These are phyloP conservation scores for Drosophila sulfurigaster DNA, from an alignment of 1,140 invertebrate genomes.

Conservation along the genomic window DNA sequence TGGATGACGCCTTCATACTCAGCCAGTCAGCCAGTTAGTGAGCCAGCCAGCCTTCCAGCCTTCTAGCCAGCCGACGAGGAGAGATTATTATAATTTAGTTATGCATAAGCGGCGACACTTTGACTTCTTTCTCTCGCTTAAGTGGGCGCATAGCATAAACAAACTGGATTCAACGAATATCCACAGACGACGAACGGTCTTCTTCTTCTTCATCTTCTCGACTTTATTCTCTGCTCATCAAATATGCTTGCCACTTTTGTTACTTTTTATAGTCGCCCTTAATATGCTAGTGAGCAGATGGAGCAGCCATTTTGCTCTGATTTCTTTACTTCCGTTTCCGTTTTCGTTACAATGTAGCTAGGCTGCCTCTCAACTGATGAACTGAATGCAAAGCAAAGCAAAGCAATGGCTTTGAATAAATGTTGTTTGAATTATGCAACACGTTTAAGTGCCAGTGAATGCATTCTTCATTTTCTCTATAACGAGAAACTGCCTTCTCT, in stretches of 20 bases:
- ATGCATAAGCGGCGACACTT: conserved; percentile 46
- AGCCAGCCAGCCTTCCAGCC: too few species aligned
- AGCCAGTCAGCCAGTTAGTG: conserved; percentile 1
- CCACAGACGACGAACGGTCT: background rate
- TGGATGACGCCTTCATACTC: conserved; percentile 56
- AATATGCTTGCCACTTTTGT: conserved; percentile 9
- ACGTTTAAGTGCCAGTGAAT: conserved; percentile 70
- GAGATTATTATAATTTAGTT: conserved; percentile 75
- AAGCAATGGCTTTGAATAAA: conserved; percentile 75
- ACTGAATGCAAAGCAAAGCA: background rate
- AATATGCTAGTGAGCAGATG: conserved; percentile 61
- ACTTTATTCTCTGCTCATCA: background rate
- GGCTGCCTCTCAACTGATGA: conserved; percentile 7
- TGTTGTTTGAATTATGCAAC: conserved; percentile 72
- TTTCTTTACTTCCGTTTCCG: conserved; percentile 64
- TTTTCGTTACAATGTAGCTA: conserved; percentile 49
- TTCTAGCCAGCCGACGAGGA: conserved; percentile 37
- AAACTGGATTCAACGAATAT: conserved; percentile 30
- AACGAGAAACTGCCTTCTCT: background rate
- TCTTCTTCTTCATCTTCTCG: background rate
- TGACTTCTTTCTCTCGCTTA: conserved; percentile 12
- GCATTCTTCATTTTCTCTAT: conserved; percentile 51
- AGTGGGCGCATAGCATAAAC: conserved; percentile 19
- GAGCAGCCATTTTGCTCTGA: conserved; percentile 28
- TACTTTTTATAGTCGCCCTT: conserved; percentile 50